Evolutionary conservation across 2,888 invertebrate species (phyloP), one percentile per base, ranked within the genome.

Genomic region (Drosophila testacea): DNA sequence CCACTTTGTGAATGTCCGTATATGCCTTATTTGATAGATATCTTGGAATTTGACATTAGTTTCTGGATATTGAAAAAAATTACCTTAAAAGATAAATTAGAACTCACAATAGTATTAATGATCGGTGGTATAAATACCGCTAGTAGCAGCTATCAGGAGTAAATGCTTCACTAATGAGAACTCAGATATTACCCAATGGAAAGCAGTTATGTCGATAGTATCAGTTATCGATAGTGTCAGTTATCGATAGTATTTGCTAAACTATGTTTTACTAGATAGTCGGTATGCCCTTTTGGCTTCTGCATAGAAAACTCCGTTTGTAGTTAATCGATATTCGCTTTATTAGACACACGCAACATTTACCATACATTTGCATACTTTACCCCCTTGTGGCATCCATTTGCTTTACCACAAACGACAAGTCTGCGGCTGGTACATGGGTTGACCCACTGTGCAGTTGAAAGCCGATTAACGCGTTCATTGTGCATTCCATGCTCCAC

Each of bases 401-500:
- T 4, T 5, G 11, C 16, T 28, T 82, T 47, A 90, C 89, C 90
- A 90, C 32, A 90, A 71, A 0, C 90, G 82, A 61, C 90, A 90
- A 3, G 44, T 73, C 30, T 72, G 34, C 16, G 42, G 11, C 30
- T 69, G 72, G 50, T 75, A 52, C 88, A 90, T 90, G 34, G 74
- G 61, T 41, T 87, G 71, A n/a, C 75, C 79, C 4, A 65, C 46
- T 5, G 44, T 61, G 62, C 90, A 90, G 6, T 84, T 67, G 63
- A 90, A 90, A 22, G 73, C 77, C 79, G 87, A 36, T 77, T 85
- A 10, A 90, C 90, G 11, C 90, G 82, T 44, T 73, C 81, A 71
- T 88, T 83, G 62, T 89, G 88, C 77, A 86, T 72, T 28, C 89
- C 90, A 59, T 90, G 90, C 11, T 83, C 87, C 30, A 78, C 71